These are phyloP conservation scores for Agrotis puta DNA, from an alignment of 2,888 invertebrate species.

Conservation along the genomic window DNA sequence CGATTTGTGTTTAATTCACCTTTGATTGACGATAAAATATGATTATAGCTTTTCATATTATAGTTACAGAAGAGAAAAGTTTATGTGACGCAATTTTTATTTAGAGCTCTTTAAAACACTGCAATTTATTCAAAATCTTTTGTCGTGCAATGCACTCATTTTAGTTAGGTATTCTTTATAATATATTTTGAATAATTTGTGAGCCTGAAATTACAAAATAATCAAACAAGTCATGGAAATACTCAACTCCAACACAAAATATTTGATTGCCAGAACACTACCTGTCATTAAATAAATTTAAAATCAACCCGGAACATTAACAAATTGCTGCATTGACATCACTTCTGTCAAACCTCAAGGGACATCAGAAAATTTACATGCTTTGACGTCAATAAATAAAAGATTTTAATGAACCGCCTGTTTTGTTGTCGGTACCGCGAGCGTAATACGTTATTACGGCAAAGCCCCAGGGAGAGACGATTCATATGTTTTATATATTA, in stretches of 20 bases:
- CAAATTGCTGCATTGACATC: slow-evolving; percentile 12
- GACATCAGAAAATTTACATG: slow-evolving; percentile 40
- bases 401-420: slow-evolving; percentile 54
- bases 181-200: too few relatives aligned
- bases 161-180: too few relatives aligned
- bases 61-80: too few relatives aligned
- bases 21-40: slow-evolving; percentile 17
- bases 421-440: slow-evolving; percentile 67
- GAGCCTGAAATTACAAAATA: not conserved
- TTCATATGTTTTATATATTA: slow-evolving; percentile 80
- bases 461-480: slow-evolving; percentile 69
- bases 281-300: slow-evolving; percentile 18
- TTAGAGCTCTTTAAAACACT: too few relatives aligned
- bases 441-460: slow-evolving; percentile 71
- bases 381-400: slow-evolving; percentile 51
- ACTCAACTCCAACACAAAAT: not conserved
- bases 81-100: too few relatives aligned
- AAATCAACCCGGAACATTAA: slow-evolving; percentile 13
- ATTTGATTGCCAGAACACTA: slow-evolving; percentile 4
- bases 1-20: slow-evolving; percentile 6
- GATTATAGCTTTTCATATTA: not conserved
- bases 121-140: too few relatives aligned
- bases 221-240: not conserved
- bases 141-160: not conserved
- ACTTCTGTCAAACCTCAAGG: slow-evolving; percentile 33